Base-by-base conservation (phyloP, 2,113 vertebrate species). In the Pseudopipra pipra region DNA sequence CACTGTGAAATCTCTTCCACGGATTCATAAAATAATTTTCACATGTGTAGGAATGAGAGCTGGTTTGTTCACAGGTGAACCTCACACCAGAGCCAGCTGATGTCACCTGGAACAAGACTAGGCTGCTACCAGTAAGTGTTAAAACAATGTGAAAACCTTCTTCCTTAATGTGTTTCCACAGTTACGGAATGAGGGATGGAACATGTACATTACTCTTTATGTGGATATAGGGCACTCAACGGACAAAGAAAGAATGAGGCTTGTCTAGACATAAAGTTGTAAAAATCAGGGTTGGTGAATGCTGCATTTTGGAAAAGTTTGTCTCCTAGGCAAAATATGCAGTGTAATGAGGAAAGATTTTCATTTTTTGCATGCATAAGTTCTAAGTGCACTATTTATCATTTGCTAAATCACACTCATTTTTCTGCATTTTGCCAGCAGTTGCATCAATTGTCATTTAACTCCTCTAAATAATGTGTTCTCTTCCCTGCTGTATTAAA, bases 401-500 rank as follows among this genome's bases (percentile, higher is more conserved):
- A 97, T 85, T 93, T 95, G 78, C 82, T 96, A 98, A 97, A 97
- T 96, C 94, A 59, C 90, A 84, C 37, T 88, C 62, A 84, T 96
- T 93, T 95, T 95, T 94, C 87, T 95, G 81, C 28, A 55, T 97
- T 97, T 97, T 93, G 82, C 93, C 86, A 97, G 85, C 86, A 84
- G 90, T 95, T 96, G 82, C 92, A 97, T 97, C 97, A 97, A 96
- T 95, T 98, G 97, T 98, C 97, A 97, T 97, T 97, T 97, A 97
- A 97, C 96, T 97, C 88, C 91, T 97, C 94, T 96, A 98, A 98
- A 96, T 97, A 98, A 97, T 97, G 93, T 91, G 95, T 93, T 98
- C 91, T 96, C 95, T 97, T 97, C 96, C 95, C 93, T 96, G 88
- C 94, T 96, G 96, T 95, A 97, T 97, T 97, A 97, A 98, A 96